Percentiles rank a stretch among this genome's conserved stretches.
Evolutionary conservation across 2,113 vertebrate species (phyloP).

Genomic region (Isichthys henryi): DNA sequence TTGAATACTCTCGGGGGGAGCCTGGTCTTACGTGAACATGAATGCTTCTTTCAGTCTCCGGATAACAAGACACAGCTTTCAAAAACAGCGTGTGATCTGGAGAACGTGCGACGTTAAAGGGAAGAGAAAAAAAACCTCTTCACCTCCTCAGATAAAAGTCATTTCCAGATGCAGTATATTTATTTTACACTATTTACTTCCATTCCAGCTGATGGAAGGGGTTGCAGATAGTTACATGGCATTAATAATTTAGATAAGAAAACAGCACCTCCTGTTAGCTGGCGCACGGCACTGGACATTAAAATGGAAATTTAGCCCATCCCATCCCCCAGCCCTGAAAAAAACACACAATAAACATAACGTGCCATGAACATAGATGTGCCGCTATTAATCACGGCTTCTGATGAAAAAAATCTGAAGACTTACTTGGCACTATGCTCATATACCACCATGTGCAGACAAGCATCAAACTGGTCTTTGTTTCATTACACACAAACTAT

Average conservation of each 20-base stretch:
- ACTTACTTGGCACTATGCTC: not conserved
- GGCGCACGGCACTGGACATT: not conserved
- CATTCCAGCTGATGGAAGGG: not conserved
- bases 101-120: not conserved
- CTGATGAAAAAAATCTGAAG: not conserved
- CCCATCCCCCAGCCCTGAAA: not conserved
- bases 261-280: not conserved
- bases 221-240: not conserved
- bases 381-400: not conserved
- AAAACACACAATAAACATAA: not conserved
- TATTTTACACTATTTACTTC: not conserved
- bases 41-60: not conserved
- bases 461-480: not conserved
- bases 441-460: not conserved
- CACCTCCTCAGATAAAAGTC: not conserved
- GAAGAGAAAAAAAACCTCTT: not conserved
- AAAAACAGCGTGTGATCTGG: not conserved
- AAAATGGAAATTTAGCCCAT: not conserved
- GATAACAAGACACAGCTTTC: not conserved
- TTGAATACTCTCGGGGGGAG: not conserved
- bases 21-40: not conserved
- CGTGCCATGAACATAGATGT: not conserved
- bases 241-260: conserved; percentile 7
- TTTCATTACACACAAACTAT: not conserved
- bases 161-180: not conserved